A percentile compares a stretch with the other conserved stretches of the same genome.
phyloP scores from a whole-genome alignment of 2,888 invertebrate genomes.

The Cataglyphis cursor region DNA sequence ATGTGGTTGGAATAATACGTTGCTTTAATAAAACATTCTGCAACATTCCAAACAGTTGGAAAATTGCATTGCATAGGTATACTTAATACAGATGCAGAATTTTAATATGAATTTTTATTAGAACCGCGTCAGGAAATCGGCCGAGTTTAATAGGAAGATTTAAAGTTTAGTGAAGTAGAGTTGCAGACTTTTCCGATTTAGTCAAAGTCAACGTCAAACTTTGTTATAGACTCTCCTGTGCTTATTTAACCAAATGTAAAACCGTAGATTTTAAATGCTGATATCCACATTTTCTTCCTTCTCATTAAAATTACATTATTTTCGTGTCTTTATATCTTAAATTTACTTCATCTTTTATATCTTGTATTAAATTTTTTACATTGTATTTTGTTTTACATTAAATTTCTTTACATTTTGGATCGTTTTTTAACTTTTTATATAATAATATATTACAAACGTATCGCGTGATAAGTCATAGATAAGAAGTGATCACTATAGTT shows the following conservation, averaged over 20 bases:
- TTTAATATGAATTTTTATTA: slow-evolving; percentile 51
- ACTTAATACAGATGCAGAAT: slow-evolving; percentile 1
- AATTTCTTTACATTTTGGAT: not conserved
- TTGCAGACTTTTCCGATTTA: slow-evolving; percentile 48
- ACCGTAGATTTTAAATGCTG: not conserved
- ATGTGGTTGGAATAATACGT: not conserved
- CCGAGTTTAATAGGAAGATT: slow-evolving; percentile 52
- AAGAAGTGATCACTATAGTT: not conserved
- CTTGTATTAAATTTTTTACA: not conserved
- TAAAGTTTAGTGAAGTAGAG: slow-evolving; percentile 42
- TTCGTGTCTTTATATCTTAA: not conserved
- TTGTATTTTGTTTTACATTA: not conserved
- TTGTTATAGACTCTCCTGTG: slow-evolving; percentile 6
- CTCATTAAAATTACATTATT: not conserved
- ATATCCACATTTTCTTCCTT: not conserved
- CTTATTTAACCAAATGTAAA: slow-evolving; percentile 48
- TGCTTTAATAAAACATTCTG: not conserved
- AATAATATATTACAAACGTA: not conserved
- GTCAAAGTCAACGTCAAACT: slow-evolving; percentile 44
- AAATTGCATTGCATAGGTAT: not conserved
- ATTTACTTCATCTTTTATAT: not conserved
- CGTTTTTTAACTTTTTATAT: not conserved
- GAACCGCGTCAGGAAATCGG: slow-evolving; percentile 34
- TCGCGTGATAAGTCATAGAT: not conserved
- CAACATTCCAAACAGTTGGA: slow-evolving; percentile 9